phyloP scores from a whole-genome alignment of 1,140 invertebrate species.

The Trichonephila inaurata region DNA sequence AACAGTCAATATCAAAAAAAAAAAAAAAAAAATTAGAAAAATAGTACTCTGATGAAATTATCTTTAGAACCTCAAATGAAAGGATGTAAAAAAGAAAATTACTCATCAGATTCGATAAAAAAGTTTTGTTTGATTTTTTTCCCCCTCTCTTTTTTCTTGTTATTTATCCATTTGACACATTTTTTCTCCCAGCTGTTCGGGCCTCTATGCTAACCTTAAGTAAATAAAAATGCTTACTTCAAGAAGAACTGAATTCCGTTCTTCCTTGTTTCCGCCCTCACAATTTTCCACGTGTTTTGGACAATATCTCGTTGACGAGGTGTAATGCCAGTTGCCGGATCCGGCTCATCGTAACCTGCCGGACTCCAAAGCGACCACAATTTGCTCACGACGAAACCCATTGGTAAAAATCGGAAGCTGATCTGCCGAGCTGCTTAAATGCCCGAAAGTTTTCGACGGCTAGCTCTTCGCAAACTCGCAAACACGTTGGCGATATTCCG shows the following conservation, averaged over 20 bases:
- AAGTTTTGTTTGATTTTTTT: no score
- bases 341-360: constrained; percentile 79
- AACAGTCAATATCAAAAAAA: no score
- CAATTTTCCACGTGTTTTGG: constrained; percentile 82
- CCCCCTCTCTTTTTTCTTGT: no score
- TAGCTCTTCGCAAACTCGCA: not conserved
- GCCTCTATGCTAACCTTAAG: not conserved
- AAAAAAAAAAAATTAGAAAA: no score
- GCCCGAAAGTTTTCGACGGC: not conserved
- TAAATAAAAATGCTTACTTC: constrained; percentile 80
- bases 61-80: no score
- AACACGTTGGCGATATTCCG: not conserved
- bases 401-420: not conserved
- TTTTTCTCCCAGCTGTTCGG: not conserved
- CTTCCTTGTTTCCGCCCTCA: constrained; percentile 81
- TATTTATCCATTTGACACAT: no score
- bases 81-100: no score
- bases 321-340: constrained; percentile 82
- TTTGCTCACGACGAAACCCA: constrained; percentile 68
- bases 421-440: not conserved
- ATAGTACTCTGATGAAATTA: no score
- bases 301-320: constrained; percentile 82
- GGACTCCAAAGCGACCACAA: constrained; percentile 14
- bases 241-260: constrained; percentile 82
- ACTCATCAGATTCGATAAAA: no score